Conservation (phyloP, 2,888 invertebrate species). For the Drepanosiphum platanoidis region DNA sequence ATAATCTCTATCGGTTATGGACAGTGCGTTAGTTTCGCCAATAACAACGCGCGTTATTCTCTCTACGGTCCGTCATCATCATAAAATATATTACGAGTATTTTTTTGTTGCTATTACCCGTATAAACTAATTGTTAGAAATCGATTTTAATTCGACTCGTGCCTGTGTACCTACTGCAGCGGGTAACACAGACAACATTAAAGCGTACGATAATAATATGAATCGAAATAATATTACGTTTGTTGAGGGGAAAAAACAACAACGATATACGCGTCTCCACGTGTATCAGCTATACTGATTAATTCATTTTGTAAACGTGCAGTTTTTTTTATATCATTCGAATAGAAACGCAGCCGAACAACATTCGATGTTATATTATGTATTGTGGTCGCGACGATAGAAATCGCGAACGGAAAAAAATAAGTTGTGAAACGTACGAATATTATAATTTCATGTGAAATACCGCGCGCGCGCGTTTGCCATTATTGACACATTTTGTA, state of each 20-base stretch:
- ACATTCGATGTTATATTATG: too few species aligned
- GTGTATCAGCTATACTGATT: neutral
- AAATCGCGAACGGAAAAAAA: neutral
- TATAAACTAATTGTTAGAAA: constrained; percentile 22
- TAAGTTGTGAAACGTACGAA: neutral
- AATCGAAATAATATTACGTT: neutral
- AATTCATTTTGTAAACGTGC: neutral
- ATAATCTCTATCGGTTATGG: neutral
- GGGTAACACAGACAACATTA: neutral
- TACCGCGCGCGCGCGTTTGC: neutral
- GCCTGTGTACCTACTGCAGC: neutral
- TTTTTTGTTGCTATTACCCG: neutral
- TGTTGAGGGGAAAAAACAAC: too few species aligned
- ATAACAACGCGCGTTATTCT: constrained; percentile 11
- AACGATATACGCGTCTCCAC: too few species aligned
- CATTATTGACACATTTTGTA: neutral
- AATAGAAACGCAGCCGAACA: neutral
- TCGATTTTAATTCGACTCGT: constrained; percentile 3
- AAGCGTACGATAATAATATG: neutral
- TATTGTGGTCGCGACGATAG: neutral
- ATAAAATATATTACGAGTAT: neutral
- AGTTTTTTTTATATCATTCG: too few species aligned
- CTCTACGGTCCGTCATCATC: neutral
- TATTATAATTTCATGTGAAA: neutral
- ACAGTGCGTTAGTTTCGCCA: constrained; percentile 25